These are phyloP conservation scores for Acronicta alni DNA, from an alignment of 2,888 invertebrate species.

Conservation along the genomic window DNA sequence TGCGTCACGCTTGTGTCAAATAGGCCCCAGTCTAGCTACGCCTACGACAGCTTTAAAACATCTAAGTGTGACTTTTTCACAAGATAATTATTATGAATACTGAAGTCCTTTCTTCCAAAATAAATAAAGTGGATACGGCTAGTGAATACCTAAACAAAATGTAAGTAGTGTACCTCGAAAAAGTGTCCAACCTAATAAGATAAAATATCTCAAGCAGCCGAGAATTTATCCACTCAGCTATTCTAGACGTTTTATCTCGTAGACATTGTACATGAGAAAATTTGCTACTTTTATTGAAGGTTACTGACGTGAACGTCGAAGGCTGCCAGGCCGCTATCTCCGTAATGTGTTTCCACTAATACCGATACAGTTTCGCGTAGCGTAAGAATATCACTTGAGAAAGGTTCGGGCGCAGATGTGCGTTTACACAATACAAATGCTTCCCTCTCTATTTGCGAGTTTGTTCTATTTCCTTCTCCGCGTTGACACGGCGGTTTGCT, in stretches of 20 bases:
- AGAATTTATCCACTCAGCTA: slow-evolving; percentile 28
- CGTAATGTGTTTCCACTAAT: slow-evolving; percentile 40
- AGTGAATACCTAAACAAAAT: not conserved
- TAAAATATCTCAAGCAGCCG: slow-evolving; percentile 18
- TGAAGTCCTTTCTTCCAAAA: too few relatives aligned
- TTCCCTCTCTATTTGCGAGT: slow-evolving; percentile 50
- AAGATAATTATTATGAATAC: too few relatives aligned
- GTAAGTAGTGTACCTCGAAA: slow-evolving; percentile 9
- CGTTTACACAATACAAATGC: slow-evolving; percentile 55
- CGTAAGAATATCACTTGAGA: slow-evolving; percentile 45
- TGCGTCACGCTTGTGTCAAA: too few relatives aligned
- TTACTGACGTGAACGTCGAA: slow-evolving; percentile 21
- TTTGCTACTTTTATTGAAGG: slow-evolving; percentile 25
- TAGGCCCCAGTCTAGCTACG: too few relatives aligned
- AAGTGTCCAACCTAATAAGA: slow-evolving; percentile 30
- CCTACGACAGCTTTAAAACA: too few relatives aligned
- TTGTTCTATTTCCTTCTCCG: slow-evolving; percentile 49
- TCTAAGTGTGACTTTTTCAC: too few relatives aligned
- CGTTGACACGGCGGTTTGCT: slow-evolving; percentile 48
- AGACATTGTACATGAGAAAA: slow-evolving; percentile 15
- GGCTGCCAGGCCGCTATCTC: slow-evolving; percentile 22
- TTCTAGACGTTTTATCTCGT: slow-evolving; percentile 28
- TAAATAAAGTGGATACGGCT: not conserved
- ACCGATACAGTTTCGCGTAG: slow-evolving; percentile 26
- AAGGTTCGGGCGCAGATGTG: slow-evolving; percentile 55